Conservation (phyloP, 1,140 invertebrate genomes). For the Phymorhynchus buccinoides region DNA sequence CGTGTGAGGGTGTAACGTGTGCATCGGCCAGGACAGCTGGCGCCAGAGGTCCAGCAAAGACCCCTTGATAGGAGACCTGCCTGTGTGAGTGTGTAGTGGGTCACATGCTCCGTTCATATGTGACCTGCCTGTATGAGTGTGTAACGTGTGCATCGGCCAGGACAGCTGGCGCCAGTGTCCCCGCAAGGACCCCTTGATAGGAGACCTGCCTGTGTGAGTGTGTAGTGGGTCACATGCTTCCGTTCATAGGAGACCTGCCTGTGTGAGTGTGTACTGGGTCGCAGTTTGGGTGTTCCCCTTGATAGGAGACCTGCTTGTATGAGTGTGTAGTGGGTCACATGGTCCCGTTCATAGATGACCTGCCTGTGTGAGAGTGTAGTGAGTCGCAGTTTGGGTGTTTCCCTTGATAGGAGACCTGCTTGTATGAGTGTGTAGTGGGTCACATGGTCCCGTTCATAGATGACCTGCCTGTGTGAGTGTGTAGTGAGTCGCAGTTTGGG, state of each 20-base stretch:
- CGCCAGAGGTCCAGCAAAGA: constrained; percentile 33
- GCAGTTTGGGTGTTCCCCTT: constrained; percentile 49
- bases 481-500: no score
- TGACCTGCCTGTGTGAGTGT: no score
- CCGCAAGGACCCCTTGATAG: constrained; percentile 38
- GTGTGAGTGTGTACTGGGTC: constrained; percentile 63
- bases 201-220: no score
- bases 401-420: constrained; percentile 39
- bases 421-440: no score
- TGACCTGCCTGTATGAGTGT: no score
- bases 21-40: constrained; percentile 60
- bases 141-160: constrained; percentile 59
- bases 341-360: constrained; percentile 41
- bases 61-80: constrained; percentile 38
- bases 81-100: no score
- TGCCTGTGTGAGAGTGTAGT: no score
- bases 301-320: constrained; percentile 38
- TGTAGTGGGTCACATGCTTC: no score
- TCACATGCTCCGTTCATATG: no score
- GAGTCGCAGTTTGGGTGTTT: constrained; percentile 53
- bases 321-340: constrained; percentile 53
- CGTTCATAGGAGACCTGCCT: no score
- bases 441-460: no score
- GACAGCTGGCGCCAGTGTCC: constrained; percentile 50
- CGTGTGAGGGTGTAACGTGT: constrained; percentile 58